Conservation (phyloP, 1,140 invertebrate genomes). For the Bombus polaris region DNA sequence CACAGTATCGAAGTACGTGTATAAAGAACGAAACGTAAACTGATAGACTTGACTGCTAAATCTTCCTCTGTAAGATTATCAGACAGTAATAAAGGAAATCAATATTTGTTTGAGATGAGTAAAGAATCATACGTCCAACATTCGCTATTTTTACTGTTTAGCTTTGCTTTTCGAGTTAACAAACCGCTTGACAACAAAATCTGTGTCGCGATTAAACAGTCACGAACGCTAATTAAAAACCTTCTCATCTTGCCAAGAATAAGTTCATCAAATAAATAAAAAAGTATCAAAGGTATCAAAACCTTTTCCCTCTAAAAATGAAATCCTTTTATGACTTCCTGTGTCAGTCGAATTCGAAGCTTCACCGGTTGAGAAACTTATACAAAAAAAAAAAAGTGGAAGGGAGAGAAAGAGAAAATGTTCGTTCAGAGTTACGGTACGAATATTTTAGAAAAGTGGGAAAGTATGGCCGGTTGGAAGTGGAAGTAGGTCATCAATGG, state of each 20-base stretch:
- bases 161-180: neutral
- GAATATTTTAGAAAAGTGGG: conserved; percentile 9
- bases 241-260: neutral
- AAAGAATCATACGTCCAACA: neutral
- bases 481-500: conserved; percentile 58
- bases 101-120: neutral
- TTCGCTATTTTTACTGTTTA: neutral
- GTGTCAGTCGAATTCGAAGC: neutral
- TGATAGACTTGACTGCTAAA: neutral
- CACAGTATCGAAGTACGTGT: no score
- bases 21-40: neutral
- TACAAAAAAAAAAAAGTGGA: neutral
- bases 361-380: neutral
- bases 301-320: no score
- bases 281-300: no score
- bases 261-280: no score
- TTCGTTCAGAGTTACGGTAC: neutral
- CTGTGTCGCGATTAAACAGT: neutral
- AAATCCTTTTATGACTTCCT: neutral
- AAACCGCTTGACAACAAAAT: neutral
- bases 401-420: neutral
- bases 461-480: neutral
- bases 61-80: neutral
- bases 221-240: no score
- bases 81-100: neutral